Evolutionary conservation across 2,113 vertebrate species (phyloP), one percentile per base, ranked within the genome.

Genomic region (Lycaon pictus): DNA sequence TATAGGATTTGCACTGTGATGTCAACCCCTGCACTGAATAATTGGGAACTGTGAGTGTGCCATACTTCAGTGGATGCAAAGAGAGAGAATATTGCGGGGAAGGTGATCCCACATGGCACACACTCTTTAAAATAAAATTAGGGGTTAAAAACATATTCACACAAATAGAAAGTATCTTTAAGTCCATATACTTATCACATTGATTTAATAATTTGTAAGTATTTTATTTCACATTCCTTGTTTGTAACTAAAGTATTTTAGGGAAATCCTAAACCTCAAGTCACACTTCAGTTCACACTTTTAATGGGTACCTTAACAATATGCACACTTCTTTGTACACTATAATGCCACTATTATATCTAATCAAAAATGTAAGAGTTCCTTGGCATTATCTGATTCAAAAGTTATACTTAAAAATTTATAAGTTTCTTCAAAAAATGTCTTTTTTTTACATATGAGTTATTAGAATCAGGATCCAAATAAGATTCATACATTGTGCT

Each of bases 381-480:
- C 4, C 2, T 80, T 60, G 4, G 25, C 79, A 71, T 56, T n/a
- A 85, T 69, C 35, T 92, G 4, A 48, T 43, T 25, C 0, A 77
- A 93, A 71, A 94, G 22, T 7, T 29, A 79, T 62, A 92, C 19
- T 93, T 0, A 15, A 95, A 93, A 48, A 32, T n/a, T 79, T 71
- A 35, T 1, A 6, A n/a, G 25, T 86, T 35, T 35, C 76, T 29
- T 92, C 7, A 91, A 84, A 95, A 90, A 85, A 25, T 55, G 11
- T 60, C 27, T 48, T 69, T 74, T 65, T 80, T 85, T 85, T 77
- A 87, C 23, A 71, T 27, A 62, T 81, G 3, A 71, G 10, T 51
- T 87, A 67, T 65, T 67, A 95, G 27, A 95, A 65, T 65, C 20
- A 88, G 51, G 20, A 53, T 93, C 56, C 55, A 93, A 95, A 86